Evolutionary conservation across 2,888 invertebrate species (phyloP), one percentile per base, ranked within the genome.

Genomic region (Zootermopsis nevadensis): DNA sequence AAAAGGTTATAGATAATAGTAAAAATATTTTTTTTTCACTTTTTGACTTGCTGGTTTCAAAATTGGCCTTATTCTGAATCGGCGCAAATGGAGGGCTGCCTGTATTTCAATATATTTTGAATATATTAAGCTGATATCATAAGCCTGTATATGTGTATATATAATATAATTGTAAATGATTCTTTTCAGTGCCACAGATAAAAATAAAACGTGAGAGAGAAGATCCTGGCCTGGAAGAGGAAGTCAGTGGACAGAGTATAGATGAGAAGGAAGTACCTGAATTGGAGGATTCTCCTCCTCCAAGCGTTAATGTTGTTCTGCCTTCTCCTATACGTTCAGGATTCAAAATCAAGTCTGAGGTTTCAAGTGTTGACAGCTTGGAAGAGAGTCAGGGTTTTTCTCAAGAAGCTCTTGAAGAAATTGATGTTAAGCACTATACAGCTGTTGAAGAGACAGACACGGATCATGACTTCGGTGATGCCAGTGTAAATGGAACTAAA

Each of bases 211-310:
- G 10, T 53, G 48, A 22, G n/a, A 30, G 48, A 42, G 77, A 69
- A 33, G 74, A 66, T 30, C 42, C 77, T 15, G 22, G 10, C 12
- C 33, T 35, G 7, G 15, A 74, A 33, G 66, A 66, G 22, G 77
- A 35, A 66, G 22, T 6, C 6, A 66, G 27, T 38, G 38, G 31
- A 15, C n/a, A 60, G n/a, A 53, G 27, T 48, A 48, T 66, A 24
- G 69, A 24, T 42, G 67, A 31, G 24, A 77, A 69, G 53, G 77
- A 60, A 31, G 82, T 60, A 42, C 74, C 74, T 38, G 74, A 74
- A 74, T 38, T 74, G 24, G 74, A 74, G 74, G 74, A 74, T 38
- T 74, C 74, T 19, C 74, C 74, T 27, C 74, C 74, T 12, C 74
- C 74, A 38, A n/a, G 0, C 38, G n/a, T 22, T 69, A 38, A 15